Base-by-base conservation (phyloP, 2,113 vertebrate genomes). In the Empidonax traillii region DNA sequence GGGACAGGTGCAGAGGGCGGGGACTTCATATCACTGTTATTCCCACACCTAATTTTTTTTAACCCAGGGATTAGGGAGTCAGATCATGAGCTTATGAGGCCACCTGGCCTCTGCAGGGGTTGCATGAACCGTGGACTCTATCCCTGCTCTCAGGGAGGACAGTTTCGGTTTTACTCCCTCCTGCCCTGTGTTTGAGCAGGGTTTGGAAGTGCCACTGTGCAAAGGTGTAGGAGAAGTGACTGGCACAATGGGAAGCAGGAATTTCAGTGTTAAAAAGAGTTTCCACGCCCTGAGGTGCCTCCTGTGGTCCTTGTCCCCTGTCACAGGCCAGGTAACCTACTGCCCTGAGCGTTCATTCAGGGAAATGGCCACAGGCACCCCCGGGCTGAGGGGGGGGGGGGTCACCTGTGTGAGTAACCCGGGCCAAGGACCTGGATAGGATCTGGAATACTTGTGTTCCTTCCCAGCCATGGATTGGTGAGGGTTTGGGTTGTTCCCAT, bases 121-220 rank as follows among this genome's bases (percentile, higher is more conserved):
- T 25, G 28, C 17, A 8, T 0, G 4, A 88, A 27, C 44, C 56
- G 25, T 91, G 91, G 63, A 68, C 85, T 87, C 87, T 82, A 15
- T 85, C 85, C 63, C 44, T 76, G 74, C 71, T 82, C 44, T 53
- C 7, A 0, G 4, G 43, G 49, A 85, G 27, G 49, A 83, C 1
- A 4, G 37, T 37, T 66, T 53, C 39, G 0, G 27, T 49, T 55
- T 41, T 2, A 1, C 37, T 53, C 37, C 61, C 53, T 35, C 74
- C 74, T 31, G 39, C 28, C 46, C 20, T 1, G 5, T 2, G 3
- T 5, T 27, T 35, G 41, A 62, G 55, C 46, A 11, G 76, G 30
- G 58, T 9, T 7, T n/a, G 56, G 59, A 82, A 22, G 7, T 3
- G 3, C n/a, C 0, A 0, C 67, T 17, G 37, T 44, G 67, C 59